phyloP scores from a whole-genome alignment of 2,113 vertebrate genomes.

The Bucco capensis region DNA sequence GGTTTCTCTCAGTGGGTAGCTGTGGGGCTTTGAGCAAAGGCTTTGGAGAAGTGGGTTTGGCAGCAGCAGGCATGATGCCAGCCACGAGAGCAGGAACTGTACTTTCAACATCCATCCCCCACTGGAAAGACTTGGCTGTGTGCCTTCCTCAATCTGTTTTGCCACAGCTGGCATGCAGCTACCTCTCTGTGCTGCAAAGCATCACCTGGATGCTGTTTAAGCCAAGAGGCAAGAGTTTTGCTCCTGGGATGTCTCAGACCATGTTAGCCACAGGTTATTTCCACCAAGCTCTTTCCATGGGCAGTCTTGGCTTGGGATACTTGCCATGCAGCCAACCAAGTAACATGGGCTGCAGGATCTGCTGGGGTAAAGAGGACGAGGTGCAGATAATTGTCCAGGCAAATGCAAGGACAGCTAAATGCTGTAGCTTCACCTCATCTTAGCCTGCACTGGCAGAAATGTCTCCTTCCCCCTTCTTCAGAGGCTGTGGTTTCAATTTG shows the following conservation, averaged over 20 bases:
- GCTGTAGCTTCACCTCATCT: not conserved
- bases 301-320: not conserved
- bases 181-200: not conserved
- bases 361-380: not conserved
- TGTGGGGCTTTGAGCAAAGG: not conserved
- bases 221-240: not conserved
- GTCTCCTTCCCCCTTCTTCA: not conserved
- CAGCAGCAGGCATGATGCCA: not conserved
- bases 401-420: too few species aligned
- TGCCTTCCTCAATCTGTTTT: not conserved
- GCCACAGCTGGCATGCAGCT: not conserved
- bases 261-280: not conserved
- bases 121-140: rapidly evolving
- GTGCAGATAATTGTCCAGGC: too few species aligned
- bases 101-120: rapidly evolving
- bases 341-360: rapidly evolving
- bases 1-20: not conserved
- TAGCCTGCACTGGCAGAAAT: not conserved
- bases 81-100: not conserved
- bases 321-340: rapidly evolving
- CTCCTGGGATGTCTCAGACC: rapidly evolving
- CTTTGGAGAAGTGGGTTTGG: slow-evolving; percentile 24
- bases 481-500: not conserved
- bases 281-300: not conserved
- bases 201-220: not conserved